These are phyloP conservation scores for Microctonus brassicae DNA, from an alignment of 2,888 invertebrate genomes.

Conservation along the genomic window DNA sequence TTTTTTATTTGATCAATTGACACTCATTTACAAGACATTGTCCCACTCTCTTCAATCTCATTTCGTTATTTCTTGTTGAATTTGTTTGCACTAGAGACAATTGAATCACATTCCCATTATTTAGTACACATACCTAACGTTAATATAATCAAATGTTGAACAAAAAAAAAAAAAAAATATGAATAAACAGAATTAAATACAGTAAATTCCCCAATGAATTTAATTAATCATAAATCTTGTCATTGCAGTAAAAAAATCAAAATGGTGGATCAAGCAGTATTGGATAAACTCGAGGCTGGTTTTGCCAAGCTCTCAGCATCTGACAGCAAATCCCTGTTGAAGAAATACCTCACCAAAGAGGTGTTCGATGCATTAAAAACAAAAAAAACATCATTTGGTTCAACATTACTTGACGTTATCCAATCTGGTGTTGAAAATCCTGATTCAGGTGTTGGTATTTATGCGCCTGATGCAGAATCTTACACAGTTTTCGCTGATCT, in stretches of 20 bases:
- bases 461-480: conserved; percentile 96
- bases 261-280: conserved; percentile 92
- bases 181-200: not conserved
- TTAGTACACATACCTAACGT: not conserved
- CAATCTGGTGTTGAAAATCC: conserved; percentile 97
- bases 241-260: conserved; percentile 77
- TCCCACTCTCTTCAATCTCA: not conserved
- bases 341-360: conserved; percentile 94
- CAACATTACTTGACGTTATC: conserved; percentile 92
- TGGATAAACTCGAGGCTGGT: conserved; percentile 93
- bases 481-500: conserved; percentile 93
- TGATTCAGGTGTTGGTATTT: conserved; percentile 97
- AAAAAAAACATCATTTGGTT: conserved; percentile 94
- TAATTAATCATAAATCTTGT: conserved; percentile 9
- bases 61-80: not conserved
- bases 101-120: not conserved
- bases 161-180: not conserved
- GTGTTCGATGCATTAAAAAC: conserved; percentile 92
- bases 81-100: not conserved
- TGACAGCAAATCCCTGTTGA: conserved; percentile 95
- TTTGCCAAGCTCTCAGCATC: conserved; percentile 88
- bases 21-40: not conserved
- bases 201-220: not conserved
- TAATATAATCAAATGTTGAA: not conserved
- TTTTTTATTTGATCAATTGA: not conserved